These are phyloP conservation scores for Nephrotoma guestfalica DNA, from an alignment of 2,888 invertebrate genomes.

Conservation along the genomic window DNA sequence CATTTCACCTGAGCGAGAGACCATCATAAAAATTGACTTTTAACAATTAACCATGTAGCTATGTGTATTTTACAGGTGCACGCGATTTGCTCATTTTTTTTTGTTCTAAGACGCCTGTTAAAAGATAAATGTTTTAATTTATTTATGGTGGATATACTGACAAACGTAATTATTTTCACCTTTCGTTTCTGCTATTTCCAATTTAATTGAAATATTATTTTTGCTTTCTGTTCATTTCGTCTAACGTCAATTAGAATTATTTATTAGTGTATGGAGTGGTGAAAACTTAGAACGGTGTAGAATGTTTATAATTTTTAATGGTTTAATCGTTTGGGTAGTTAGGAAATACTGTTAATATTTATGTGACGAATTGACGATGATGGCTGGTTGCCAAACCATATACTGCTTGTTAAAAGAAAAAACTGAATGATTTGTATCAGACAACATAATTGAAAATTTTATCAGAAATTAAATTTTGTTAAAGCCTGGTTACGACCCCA, in stretches of 20 bases:
- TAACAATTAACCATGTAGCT: neutral
- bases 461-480: too few species aligned
- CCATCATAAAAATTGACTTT: neutral
- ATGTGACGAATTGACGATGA: neutral
- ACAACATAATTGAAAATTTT: neutral
- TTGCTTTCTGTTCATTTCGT: neutral
- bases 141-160: neutral
- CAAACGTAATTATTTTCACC: neutral
- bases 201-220: neutral
- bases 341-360: neutral
- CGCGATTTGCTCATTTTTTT: neutral
- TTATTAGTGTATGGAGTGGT: neutral
- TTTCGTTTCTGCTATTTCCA: neutral
- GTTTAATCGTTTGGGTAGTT: neutral
- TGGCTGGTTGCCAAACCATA: neutral
- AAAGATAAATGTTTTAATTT: neutral
- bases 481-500: too few species aligned
- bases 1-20: neutral
- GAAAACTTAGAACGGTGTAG: neutral
- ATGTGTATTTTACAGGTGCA: neutral
- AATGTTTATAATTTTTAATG: neutral
- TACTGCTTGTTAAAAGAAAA: neutral
- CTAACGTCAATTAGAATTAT: neutral
- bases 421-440: neutral
- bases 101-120: neutral